Evolutionary conservation across 2,113 vertebrate species (phyloP), one percentile per base, ranked within the genome.

Genomic region (Labeo catla): DNA sequence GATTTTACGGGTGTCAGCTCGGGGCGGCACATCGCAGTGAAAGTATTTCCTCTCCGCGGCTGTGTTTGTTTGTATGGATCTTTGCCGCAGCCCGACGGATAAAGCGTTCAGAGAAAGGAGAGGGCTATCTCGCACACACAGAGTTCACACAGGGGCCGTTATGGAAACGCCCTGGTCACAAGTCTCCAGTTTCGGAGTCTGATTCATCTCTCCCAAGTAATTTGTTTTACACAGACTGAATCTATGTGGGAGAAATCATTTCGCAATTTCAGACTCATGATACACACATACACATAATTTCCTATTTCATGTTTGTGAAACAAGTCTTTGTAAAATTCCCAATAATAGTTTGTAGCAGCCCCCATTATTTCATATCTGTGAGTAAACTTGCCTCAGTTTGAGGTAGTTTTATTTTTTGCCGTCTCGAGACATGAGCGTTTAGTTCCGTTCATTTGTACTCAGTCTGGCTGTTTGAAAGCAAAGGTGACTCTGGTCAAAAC

Each of bases 1-100:
- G 23, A 86, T 70, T 83, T 83, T 83, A 70, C 28, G 47, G 81
- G 65, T 83, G 61, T 83, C 63, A 70, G 47, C 81, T 36, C 16
- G 8, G 63, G 81, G 65, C 28, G 28, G 63, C 81, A 83, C 65
- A 70, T 54, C 1, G 65, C 81, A 83, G 81, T 13, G 65, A 83
- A 81, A 83, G 65, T 83, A 83, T 83, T 83, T 83, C 65, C 81
- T 83, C 19, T 70, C 9, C 16, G 1, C 6, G 23, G 81, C 81
- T 70, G 81, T 70, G 79, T 83, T 70, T 83, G 80, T 82, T 82
- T 82, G 81, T 83, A 23, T 70, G 65, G 47, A 83, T 83, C 49
- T 83, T 66, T 70, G 81, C 81, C 2, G 81, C 65, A 66, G 65
- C 49, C 47, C 1, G 11, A 39, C 3, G 28, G 45, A 83, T 68